Conservation (phyloP, 2,797 vertebrate species). For the Diglossa cyanea region DNA sequence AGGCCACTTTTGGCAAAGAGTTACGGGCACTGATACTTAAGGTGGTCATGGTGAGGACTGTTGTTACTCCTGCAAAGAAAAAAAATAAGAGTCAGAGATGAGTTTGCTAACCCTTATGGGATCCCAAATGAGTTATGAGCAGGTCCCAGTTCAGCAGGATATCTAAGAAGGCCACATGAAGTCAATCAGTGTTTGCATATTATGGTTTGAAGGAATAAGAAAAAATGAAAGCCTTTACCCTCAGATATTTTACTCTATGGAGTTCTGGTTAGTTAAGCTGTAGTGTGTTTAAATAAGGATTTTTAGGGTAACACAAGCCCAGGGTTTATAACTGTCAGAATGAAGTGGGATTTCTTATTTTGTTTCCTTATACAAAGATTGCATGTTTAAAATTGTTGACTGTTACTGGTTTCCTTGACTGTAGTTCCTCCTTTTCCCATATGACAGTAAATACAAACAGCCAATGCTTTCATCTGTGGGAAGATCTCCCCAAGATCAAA, state of each 20-base stretch:
- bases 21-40: constrained; percentile 96
- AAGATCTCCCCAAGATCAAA: background rate
- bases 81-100: background rate
- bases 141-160: background rate
- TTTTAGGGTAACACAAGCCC: background rate
- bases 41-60: constrained; percentile 96
- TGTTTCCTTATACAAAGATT: background rate
- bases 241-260: background rate
- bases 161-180: background rate
- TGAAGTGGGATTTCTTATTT: background rate
- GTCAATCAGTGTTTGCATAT: background rate
- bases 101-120: background rate
- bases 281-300: background rate
- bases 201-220: background rate
- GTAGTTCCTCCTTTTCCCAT: background rate
- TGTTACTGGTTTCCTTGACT: background rate
- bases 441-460: background rate
- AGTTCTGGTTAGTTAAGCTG: background rate
- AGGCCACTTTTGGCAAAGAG: constrained; percentile 95
- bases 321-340: background rate
- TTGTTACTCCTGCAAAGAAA: constrained; percentile 87
- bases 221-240: background rate
- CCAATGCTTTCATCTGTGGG: background rate
- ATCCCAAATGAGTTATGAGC: background rate
- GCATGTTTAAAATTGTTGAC: background rate